Base-by-base conservation (phyloP, 2,888 invertebrate genomes). In the Exephanes ischioxanthus region DNA sequence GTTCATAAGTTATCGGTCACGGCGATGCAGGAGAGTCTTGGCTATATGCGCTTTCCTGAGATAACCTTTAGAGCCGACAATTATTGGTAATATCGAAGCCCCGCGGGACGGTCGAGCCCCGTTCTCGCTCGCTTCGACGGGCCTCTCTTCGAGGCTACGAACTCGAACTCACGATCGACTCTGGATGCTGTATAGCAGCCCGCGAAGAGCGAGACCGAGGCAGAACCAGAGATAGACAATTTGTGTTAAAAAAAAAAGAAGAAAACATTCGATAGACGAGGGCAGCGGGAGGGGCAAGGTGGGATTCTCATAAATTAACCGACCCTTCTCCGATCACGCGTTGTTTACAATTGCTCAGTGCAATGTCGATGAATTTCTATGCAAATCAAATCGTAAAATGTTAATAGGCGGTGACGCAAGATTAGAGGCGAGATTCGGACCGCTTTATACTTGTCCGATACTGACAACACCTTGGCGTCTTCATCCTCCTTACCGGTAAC, bases 51-150 rank as follows among this genome's bases (percentile, higher is more conserved):
- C 90, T 89, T 91, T 91, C 90, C 89, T 89, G 88, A 92, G 92
- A 92, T 93, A 92, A 93, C 92, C 93, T 93, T 91, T 92, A 90
- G 88, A 92, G 91, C 93, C 92, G 92, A 92, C 92, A 93, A 93
- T 93, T 93, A 93, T 93, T 93, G 92, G 93, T 92, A 93, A 93
- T 92, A 93, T 93, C 92, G 92, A 92, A 88, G 90, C 88, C 88
- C 90, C 88, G 90, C 88, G 89, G 80, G 84, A 85, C 86, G 76
- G 70, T 81, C 82, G 86, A 86, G 85, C 82, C 77, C 84, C 75
- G 73, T 53, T 67, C 80, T 78, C 61, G 61, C 37, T 85, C 75
- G 63, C 78, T 79, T 85, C 83, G 75, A 79, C 85, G 73, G 71
- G 73, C 83, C 61, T 55, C 75, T 79, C 77, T 78, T 72, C 71